phyloP scores from a whole-genome alignment of 2,888 invertebrate species.

The Dyspetes luteomarginatus region DNA sequence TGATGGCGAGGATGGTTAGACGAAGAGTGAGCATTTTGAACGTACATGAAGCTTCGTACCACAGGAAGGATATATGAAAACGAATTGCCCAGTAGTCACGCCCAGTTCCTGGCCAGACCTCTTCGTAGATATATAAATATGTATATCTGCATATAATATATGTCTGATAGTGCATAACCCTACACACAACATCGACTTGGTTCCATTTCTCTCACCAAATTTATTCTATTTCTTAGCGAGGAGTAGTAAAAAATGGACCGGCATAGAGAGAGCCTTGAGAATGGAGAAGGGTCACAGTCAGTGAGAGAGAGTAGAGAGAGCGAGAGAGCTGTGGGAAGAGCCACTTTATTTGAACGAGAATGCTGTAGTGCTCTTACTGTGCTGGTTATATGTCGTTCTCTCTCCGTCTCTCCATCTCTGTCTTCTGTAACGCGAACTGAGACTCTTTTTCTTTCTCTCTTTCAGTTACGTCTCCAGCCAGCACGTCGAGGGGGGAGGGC shows the following conservation, averaged over 20 bases:
- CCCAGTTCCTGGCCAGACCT: conserved; percentile 7
- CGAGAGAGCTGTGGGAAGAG: conserved; percentile 15
- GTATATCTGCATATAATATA: too few species aligned
- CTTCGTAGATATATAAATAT: neutral
- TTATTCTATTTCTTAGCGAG: conserved; percentile 49
- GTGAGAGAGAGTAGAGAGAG: conserved; percentile 8
- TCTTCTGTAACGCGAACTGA: conserved; percentile 22
- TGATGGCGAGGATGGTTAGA: conserved; percentile 1
- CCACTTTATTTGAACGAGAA: conserved; percentile 63
- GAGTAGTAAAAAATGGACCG: conserved; percentile 19
- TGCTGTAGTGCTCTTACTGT: conserved; percentile 39
- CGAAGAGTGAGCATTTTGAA: neutral
- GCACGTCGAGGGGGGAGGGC: conserved; percentile 51
- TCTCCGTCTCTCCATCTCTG: too few species aligned
- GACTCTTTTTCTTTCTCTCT: conserved; percentile 6
- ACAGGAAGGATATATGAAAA: neutral
- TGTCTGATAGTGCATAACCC: neutral
- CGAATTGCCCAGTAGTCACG: conserved; percentile 19
- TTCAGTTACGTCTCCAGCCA: conserved; percentile 42
- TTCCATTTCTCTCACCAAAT: conserved; percentile 33
- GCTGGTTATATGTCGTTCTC: too few species aligned
- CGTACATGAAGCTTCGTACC: neutral
- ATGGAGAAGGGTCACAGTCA: conserved; percentile 12
- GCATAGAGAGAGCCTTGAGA: neutral
- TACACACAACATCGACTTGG: conserved; percentile 1